These are phyloP conservation scores for Gila orcuttii DNA, from an alignment of 2,113 vertebrate genomes.

Conservation along the genomic window DNA sequence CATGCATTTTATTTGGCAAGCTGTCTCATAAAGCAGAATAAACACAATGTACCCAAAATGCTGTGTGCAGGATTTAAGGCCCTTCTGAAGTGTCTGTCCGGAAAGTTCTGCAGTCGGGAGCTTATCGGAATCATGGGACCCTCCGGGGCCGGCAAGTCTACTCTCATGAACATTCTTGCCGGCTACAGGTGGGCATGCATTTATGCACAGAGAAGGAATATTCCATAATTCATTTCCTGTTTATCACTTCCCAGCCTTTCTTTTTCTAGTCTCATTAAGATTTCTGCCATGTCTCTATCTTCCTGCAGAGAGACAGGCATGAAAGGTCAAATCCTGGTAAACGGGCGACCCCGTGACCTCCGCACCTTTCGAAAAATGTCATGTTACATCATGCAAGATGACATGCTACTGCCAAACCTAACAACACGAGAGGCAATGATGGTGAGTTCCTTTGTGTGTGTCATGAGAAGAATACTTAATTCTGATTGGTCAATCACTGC, in stretches of 20 bases:
- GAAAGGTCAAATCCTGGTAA: conserved; percentile 96
- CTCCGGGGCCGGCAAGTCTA: conserved; percentile 95
- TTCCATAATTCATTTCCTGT: not conserved
- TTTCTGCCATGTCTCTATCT: conserved; percentile 21
- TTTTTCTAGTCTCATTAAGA: not conserved
- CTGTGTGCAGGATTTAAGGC: conserved; percentile 89
- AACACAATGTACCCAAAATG: conserved; percentile 19
- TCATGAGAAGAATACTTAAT: not conserved
- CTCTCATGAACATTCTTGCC: conserved; percentile 96
- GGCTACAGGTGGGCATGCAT: conserved; percentile 89
- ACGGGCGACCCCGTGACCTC: conserved; percentile 86
- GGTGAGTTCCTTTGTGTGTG: conserved; percentile 75
- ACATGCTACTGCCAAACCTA: conserved; percentile 95
- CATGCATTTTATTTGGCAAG: not conserved
- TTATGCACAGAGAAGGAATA: not conserved
- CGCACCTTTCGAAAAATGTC: conserved; percentile 99
- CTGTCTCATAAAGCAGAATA: not conserved
- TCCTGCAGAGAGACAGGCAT: conserved; percentile 89
- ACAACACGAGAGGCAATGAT: conserved; percentile 94
- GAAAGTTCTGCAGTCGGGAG: conserved; percentile 92
- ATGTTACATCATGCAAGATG: conserved; percentile 99
- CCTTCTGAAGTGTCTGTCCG: conserved; percentile 95
- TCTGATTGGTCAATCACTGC: not conserved
- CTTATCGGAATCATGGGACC: conserved; percentile 99
- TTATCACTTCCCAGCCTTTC: not conserved